Evolutionary conservation across 2,888 invertebrate species (phyloP).

Genomic region (Leuctra nigra): DNA sequence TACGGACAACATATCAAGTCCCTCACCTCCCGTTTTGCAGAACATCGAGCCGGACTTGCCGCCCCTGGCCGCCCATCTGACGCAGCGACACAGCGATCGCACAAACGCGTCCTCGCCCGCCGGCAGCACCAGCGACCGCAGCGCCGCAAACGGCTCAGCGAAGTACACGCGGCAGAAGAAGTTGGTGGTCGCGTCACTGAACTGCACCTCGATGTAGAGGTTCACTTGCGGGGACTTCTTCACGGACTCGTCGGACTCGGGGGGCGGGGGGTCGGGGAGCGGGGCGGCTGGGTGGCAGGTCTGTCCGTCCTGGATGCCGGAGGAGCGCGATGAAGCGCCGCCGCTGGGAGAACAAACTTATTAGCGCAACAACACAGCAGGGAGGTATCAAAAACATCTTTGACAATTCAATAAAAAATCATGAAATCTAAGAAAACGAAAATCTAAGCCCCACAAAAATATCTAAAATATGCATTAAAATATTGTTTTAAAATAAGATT

Average conservation of each 20-base stretch:
- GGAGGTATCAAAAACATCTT: too few species aligned
- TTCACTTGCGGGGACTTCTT: conserved; percentile 9
- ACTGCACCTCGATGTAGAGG: conserved; percentile 36
- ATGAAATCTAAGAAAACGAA: too few species aligned
- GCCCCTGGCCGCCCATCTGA: conserved; percentile 89
- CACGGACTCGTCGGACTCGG: not conserved
- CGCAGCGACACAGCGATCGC: conserved; percentile 77
- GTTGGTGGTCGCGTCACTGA: conserved; percentile 59
- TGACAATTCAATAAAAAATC: too few species aligned
- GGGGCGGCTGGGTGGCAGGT: conserved; percentile 16
- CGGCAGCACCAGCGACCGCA: conserved; percentile 57
- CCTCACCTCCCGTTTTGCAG: conserved; percentile 78
- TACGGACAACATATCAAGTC: too few species aligned
- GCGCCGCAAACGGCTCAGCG: conserved; percentile 81
- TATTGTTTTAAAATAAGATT: too few species aligned
- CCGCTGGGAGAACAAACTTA: too few species aligned
- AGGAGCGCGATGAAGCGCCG: too few species aligned
- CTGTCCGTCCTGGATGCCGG: conserved; percentile 18
- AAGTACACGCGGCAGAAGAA: conserved; percentile 88
- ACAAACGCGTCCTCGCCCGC: conserved; percentile 69
- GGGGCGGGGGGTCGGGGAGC: not conserved
- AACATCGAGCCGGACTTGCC: conserved; percentile 97
- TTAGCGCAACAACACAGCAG: too few species aligned
- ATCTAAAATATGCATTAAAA: too few species aligned
- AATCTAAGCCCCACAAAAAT: too few species aligned